A percentile compares a stretch with the other conserved stretches of the same genome.
Evolutionary conservation across 92 coral and sea anemone genomes (phyloP).

Genomic region (Palythoa caribaeorum): DNA sequence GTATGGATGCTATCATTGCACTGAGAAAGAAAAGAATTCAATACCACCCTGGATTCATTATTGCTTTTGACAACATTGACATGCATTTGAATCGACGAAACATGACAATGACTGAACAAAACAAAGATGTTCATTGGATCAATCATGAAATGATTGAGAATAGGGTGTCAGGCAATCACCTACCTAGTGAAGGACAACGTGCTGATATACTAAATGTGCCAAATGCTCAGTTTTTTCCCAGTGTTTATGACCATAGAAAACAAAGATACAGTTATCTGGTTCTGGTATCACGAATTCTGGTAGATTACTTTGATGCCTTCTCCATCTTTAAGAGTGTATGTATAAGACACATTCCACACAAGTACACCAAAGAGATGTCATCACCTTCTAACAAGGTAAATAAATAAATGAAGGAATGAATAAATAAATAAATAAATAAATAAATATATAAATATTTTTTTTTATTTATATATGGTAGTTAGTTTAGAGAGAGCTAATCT

Average conservation of each 20-base stretch:
- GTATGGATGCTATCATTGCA: slow-evolving; percentile 19
- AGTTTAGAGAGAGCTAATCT: neutral
- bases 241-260: slow-evolving; percentile 60
- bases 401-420: neutral
- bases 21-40: slow-evolving; percentile 29
- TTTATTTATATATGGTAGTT: slow-evolving; percentile 6
- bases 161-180: slow-evolving; percentile 67
- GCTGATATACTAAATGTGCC: slow-evolving; percentile 42
- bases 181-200: slow-evolving; percentile 18
- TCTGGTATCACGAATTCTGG: slow-evolving; percentile 69
- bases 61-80: slow-evolving; percentile 75
- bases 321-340: slow-evolving; percentile 59
- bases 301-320: slow-evolving; percentile 68
- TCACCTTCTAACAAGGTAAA: slow-evolving; percentile 16
- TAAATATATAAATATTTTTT: neutral
- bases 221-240: slow-evolving; percentile 52
- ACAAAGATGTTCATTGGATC: slow-evolving; percentile 76
- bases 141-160: slow-evolving; percentile 72
- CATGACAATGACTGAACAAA: slow-evolving; percentile 77
- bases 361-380: slow-evolving; percentile 60
- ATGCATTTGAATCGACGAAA: slow-evolving; percentile 56
- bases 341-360: slow-evolving; percentile 69
- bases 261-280: slow-evolving; percentile 67
- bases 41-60: slow-evolving; percentile 72
- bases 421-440: neutral